phyloP scores from a whole-genome alignment of 2,888 invertebrate genomes.

The Polyommatus iphigenia region DNA sequence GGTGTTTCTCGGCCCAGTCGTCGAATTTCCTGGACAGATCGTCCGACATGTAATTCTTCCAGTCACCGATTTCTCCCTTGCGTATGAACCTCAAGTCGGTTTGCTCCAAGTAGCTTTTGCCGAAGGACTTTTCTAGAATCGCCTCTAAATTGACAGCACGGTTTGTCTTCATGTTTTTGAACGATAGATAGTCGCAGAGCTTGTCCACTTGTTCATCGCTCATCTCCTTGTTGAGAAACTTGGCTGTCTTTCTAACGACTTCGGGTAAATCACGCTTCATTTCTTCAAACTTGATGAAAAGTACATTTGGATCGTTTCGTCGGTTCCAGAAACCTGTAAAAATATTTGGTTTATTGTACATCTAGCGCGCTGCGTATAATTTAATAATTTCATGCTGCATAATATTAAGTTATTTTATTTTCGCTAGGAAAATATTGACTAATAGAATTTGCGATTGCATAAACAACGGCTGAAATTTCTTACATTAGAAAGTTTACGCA shows the following conservation, averaged over 20 bases:
- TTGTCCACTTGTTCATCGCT: slow-evolving; percentile 83
- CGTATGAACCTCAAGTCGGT: slow-evolving; percentile 83
- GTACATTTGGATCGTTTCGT: slow-evolving; percentile 84
- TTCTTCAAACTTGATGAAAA: slow-evolving; percentile 91
- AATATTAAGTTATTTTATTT: too few species aligned
- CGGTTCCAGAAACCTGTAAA: slow-evolving; percentile 84
- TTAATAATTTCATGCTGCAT: too few species aligned
- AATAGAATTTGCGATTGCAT: too few species aligned
- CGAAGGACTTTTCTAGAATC: slow-evolving; percentile 78
- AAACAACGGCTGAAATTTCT: too few species aligned
- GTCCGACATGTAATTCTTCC: slow-evolving; percentile 88
- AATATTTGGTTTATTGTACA: background rate
- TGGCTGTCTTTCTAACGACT: slow-evolving; percentile 84
- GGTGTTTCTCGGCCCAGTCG: slow-evolving; percentile 83
- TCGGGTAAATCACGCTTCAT: slow-evolving; percentile 86
- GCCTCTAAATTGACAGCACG: slow-evolving; percentile 87
- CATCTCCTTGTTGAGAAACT: slow-evolving; percentile 84
- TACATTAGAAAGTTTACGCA: too few species aligned
- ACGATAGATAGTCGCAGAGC: slow-evolving; percentile 88
- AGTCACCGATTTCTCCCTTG: slow-evolving; percentile 89
- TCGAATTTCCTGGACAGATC: slow-evolving; percentile 87
- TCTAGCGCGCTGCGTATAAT: too few species aligned
- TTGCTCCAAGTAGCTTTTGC: slow-evolving; percentile 68
- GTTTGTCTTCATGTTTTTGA: slow-evolving; percentile 90
- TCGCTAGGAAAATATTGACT: too few species aligned